Base-by-base conservation (phyloP, 2,888 invertebrate species). In the Lithophane leautieri region DNA sequence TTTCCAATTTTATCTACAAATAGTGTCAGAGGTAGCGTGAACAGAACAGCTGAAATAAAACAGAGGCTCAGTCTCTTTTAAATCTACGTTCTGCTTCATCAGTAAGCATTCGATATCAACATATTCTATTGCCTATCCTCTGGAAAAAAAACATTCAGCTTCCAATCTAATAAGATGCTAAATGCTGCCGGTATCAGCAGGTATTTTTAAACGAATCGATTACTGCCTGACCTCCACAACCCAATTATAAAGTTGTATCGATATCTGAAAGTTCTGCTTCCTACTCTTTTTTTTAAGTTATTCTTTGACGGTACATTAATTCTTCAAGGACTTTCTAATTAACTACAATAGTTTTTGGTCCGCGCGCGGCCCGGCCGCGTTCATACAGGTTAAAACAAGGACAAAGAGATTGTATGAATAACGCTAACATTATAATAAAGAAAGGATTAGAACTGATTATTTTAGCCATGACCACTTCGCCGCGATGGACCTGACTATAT, bases 201-300 rank as follows among this genome's bases (percentile, higher is more conserved):
- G 47, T 70, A 34, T 56, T 50, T 58, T 56, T 9, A 62, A 25
- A 34, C 56, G 16, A 47, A 25, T 70, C 62, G 34, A 54, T 73
- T 40, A 19, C 28, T 16, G 50, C 14, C 40, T 60, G 76, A 80
- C 75, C 67, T 74, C 50, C 63, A 68, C 16, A 63, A 28, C 14
- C n/a, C n/a, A 56, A 56, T 67, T 50, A 73, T 44, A n/a, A 56
- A 52, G 25, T 9, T 79, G 25, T 7, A 40, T 63, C 52, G 44
- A 47, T 54, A 28, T 22, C 28, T 16, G 28, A 79, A 60, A 81
- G 19, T 11, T 56, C 22, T 14, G 47, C 22, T 60, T 54, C n/a
- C 28, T 54, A n/a, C 12, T 54, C 54, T 56, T 78, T 47, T 63
- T 52, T 79, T 65, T 28, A 74, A 58, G 52, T 68, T 73, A 74